Base-by-base conservation (phyloP, 2,113 vertebrate genomes). In the Ptilonorhynchus violaceus region DNA sequence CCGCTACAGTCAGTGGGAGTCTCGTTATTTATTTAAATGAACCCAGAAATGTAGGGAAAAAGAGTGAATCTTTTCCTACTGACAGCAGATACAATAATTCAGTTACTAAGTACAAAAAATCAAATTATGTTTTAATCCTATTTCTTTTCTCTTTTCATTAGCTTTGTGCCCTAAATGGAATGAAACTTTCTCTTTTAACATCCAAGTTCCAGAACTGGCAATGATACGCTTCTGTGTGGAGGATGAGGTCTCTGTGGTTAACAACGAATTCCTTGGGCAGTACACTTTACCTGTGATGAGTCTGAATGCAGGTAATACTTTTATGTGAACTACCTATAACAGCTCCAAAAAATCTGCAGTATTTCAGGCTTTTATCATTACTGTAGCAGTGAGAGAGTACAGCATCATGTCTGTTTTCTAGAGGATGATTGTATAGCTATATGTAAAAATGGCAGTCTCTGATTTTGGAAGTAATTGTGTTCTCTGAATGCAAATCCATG, bases 221-320 rank as follows among this genome's bases (percentile, higher is more conserved):
- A 63, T 99, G 83, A 58, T 99, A 73, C 98, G 98, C 52, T 99
- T 99, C 97, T 98, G 97, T 88, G 98, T 99, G 59, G 91, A 98
- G 75, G 98, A 98, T 89, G 98, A 98, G 81, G 72, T 97, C 14
- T 96, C 98, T 42, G 18, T 99, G 58, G 28, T 96, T 53, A 93
- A 81, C 93, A 99, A 97, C 15, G 98, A 99, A 31, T 99, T 99
- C 90, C 97, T 99, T 28, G 99, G 98, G 49, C 99, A 99, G 93
- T 99, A 98, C 94, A 98, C 98, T 15, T 93, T 99, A 94, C 99
- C 99, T 87, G 93, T 99, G 91, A 92, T 85, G 70, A 98, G 98
- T 96, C 95, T 99, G 93, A 98, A 92, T 74, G 99, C 98, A 99
- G 99, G 99, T 99, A 98, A 98, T 96, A 37, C 46, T 93, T 73